These are phyloP conservation scores for Leptatherina wallacei DNA, from an alignment of 2,797 vertebrate species.

Conservation along the genomic window DNA sequence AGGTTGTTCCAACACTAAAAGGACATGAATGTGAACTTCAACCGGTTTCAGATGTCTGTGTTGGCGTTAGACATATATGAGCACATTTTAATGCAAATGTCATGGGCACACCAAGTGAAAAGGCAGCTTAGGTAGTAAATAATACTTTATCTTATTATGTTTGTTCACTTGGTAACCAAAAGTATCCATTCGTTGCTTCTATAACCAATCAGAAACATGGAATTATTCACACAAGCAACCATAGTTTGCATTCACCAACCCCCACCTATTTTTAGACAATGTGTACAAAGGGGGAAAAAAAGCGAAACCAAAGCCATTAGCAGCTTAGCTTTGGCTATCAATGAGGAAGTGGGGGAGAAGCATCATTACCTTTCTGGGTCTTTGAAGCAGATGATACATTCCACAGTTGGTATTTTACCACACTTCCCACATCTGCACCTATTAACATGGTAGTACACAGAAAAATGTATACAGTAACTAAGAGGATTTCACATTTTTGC, in stretches of 20 bases:
- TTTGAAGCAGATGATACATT: background rate
- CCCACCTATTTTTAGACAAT: background rate
- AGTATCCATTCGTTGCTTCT: background rate
- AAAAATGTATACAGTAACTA: background rate
- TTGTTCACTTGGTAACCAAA: background rate
- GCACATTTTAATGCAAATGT: no score
- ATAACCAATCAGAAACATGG: background rate
- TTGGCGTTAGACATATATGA: background rate
- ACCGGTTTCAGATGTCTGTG: background rate
- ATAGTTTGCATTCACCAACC: background rate
- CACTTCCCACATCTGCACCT: background rate
- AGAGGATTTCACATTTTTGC: background rate
- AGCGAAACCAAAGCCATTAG: background rate
- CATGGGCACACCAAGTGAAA: no score
- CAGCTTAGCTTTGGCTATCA: background rate
- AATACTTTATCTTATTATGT: background rate
- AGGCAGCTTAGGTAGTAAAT: background rate
- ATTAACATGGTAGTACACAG: background rate
- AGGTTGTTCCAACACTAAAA: background rate
- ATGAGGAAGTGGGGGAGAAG: background rate
- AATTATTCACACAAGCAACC: background rate
- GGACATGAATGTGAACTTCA: no score
- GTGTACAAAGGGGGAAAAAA: background rate
- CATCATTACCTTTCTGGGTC: background rate
- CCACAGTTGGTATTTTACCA: conserved; percentile 1